Conservation (phyloP, 2,888 invertebrate genomes). For the Polia nebulosa region DNA sequence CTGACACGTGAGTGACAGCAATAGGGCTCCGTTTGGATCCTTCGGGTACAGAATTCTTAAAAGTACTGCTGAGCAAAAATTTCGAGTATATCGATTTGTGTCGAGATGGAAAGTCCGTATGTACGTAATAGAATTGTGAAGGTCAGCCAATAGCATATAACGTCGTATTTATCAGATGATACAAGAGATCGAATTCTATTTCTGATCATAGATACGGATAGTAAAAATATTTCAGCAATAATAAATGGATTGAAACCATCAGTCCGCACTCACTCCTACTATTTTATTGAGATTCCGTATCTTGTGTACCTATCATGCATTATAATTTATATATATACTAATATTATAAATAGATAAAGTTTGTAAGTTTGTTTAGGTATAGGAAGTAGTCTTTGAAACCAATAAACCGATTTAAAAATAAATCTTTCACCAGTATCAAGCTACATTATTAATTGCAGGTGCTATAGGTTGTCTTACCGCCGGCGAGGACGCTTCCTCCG, state of each 20-base stretch:
- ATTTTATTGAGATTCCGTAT: slow-evolving; percentile 21
- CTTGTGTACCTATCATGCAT: neutral
- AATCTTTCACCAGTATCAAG: too few species aligned
- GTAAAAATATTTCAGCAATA: slow-evolving; percentile 36
- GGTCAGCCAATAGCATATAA: neutral
- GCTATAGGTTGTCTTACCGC: too few species aligned
- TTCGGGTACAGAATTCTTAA: too few species aligned
- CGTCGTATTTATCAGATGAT: slow-evolving; percentile 3
- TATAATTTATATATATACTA: too few species aligned
- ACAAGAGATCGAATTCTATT: slow-evolving; percentile 23
- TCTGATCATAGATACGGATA: slow-evolving; percentile 1
- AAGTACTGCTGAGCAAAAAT: neutral
- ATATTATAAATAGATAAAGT: too few species aligned
- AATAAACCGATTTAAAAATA: too few species aligned
- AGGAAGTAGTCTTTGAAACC: too few species aligned
- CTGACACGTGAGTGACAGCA: too few species aligned
- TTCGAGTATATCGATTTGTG: neutral
- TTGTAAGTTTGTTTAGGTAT: too few species aligned
- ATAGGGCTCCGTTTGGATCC: too few species aligned
- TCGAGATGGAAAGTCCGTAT: neutral
- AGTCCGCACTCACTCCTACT: slow-evolving; percentile 1
- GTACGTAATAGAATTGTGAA: neutral
- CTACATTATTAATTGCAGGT: too few species aligned
- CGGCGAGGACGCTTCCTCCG: too few species aligned
- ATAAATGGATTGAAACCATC: slow-evolving; percentile 19